phyloP scores from a whole-genome alignment of 2,797 vertebrate species.

The Hylomyscus alleni region DNA sequence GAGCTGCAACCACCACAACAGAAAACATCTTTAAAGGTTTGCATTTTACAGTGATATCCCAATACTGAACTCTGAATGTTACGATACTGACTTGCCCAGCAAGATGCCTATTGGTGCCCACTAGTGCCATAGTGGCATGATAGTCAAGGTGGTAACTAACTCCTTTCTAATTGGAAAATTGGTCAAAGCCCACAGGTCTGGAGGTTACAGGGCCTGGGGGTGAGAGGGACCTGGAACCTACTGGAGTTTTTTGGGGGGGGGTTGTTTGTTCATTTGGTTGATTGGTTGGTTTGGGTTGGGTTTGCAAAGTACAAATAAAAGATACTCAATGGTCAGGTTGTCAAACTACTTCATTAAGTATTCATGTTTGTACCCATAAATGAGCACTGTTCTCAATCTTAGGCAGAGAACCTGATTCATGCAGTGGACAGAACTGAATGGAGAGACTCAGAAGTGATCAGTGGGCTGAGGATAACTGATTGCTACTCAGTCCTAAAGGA shows the following conservation, averaged over 20 bases:
- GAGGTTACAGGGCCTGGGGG: not conserved
- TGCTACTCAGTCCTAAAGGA: not conserved
- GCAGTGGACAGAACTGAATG: not conserved
- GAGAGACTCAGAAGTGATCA: not conserved
- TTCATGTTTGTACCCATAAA: not conserved
- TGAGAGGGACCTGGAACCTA: no score
- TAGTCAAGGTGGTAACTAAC: not conserved
- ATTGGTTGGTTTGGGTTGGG: not conserved
- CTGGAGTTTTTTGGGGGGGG: not conserved
- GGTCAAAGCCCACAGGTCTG: not conserved
- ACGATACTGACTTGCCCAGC: not conserved
- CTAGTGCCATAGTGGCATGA: not conserved
- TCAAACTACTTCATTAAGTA: not conserved
- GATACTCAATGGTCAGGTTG: not conserved
- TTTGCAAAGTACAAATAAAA: not conserved
- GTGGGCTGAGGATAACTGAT: not conserved
- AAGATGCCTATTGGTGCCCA: not conserved
- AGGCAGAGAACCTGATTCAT: not conserved
- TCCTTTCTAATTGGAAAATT: not conserved
- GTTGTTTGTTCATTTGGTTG: not conserved
- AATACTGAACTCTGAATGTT: not conserved
- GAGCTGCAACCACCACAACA: no score
- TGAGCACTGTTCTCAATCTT: not conserved
- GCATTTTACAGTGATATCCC: not conserved
- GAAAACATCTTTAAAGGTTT: not conserved